Percentiles rank a stretch among this genome's conserved stretches.
These are phyloP conservation scores for Sarotherodon lohbergeri DNA, from an alignment of 2,113 vertebrate species.

Conservation along the genomic window DNA sequence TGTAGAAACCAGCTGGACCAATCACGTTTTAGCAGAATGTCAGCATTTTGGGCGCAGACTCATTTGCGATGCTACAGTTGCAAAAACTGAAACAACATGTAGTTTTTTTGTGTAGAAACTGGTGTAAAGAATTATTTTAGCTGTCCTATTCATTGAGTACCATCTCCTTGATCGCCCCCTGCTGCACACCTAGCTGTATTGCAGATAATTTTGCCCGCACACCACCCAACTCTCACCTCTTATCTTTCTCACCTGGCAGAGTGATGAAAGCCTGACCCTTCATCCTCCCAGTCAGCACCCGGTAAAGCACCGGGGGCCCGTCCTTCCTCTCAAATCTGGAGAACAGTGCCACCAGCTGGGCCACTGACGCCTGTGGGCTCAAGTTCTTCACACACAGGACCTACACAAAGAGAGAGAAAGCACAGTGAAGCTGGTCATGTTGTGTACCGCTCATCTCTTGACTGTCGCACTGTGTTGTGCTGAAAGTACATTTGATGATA, in stretches of 20 bases:
- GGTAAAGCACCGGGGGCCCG: slow-evolving; percentile 74
- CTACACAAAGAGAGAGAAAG: slow-evolving; percentile 47
- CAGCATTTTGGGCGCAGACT: fast-evolving
- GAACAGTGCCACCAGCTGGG: slow-evolving; percentile 88
- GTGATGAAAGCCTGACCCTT: slow-evolving; percentile 93
- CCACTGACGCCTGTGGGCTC: slow-evolving; percentile 75
- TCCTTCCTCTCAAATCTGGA: slow-evolving; percentile 81
- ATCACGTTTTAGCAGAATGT: background rate
- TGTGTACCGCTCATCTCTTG: background rate
- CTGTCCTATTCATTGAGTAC: fast-evolving
- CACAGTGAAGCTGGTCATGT: background rate
- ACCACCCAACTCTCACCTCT: background rate
- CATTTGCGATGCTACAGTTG: background rate
- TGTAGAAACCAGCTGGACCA: background rate
- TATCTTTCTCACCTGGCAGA: slow-evolving; percentile 74
- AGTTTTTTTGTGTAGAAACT: background rate
- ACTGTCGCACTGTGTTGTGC: fast-evolving
- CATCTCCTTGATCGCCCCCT: background rate
- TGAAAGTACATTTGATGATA: background rate
- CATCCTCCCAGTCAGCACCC: slow-evolving; percentile 85
- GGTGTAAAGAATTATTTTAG: background rate
- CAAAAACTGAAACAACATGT: fast-evolving
- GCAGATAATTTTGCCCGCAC: background rate
- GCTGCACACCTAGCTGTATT: background rate
- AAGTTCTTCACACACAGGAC: slow-evolving; percentile 92